phyloP scores from a whole-genome alignment of 2,113 vertebrate genomes.

The Cepphus grylle region DNA sequence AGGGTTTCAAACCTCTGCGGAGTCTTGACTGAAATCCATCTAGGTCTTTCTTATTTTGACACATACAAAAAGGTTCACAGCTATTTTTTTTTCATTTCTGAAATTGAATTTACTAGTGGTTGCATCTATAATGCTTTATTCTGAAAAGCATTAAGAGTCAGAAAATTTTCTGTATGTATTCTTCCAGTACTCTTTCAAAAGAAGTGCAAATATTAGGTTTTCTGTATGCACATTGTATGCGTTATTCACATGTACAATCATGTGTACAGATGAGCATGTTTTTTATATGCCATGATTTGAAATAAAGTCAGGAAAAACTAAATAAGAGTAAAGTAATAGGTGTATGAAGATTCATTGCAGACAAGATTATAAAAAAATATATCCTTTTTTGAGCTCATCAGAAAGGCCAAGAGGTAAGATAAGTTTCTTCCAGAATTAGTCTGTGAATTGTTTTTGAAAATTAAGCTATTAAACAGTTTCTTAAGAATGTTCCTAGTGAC shows the following conservation, averaged over 20 bases:
- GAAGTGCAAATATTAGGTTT: background rate
- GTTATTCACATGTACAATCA: background rate
- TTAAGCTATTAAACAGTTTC: background rate
- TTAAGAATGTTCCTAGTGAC: background rate
- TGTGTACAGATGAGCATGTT: background rate
- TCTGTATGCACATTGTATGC: background rate
- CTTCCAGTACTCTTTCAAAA: background rate
- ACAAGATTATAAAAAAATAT: background rate
- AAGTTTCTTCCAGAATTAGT: background rate
- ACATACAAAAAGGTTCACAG: background rate
- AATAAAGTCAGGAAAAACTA: background rate
- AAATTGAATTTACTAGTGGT: background rate
- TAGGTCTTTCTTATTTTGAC: background rate
- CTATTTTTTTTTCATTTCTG: background rate
- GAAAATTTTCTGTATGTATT: background rate
- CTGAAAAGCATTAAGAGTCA: background rate
- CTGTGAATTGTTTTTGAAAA: background rate
- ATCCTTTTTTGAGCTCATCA: background rate
- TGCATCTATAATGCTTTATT: background rate
- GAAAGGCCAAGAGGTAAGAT: background rate
- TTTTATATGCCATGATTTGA: background rate
- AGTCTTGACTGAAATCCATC: background rate
- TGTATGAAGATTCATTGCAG: background rate
- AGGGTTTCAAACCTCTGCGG: background rate
- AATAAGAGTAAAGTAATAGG: background rate